Base-by-base conservation (phyloP, 2,797 vertebrate genomes). In the Danio kyathit region DNA sequence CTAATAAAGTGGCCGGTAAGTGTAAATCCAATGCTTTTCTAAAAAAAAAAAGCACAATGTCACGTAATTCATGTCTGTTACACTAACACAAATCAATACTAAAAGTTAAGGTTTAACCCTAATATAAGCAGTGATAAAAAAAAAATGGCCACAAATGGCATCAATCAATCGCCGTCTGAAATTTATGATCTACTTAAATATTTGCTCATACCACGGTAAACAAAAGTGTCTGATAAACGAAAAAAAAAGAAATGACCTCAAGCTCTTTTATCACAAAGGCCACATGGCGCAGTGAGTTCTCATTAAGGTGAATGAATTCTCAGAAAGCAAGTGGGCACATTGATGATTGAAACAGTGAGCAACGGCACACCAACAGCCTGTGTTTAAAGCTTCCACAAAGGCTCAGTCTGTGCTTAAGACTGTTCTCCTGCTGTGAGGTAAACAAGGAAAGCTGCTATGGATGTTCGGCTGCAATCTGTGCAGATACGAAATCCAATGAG, bases 311-410 rank as follows among this genome's bases (percentile, higher is more conserved):
- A 29, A 29, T 17, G 21, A 67, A 46, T 86, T 85, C 84, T 81
- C 79, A 81, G 80, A 85, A 88, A 52, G 21, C 76, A 79, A 79
- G 69, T 48, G 29, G 82, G 70, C 59, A 73, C 10, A 17, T 67
- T 86, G 83, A 88, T 88, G 74, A 87, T 57, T 82, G 80, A 73
- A 38, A 74, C 43, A 12, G 5, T 17, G 63, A 66, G 76, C 79
- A 83, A 81, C 74, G 51, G 80, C 85, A 89, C 74, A 73, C 48
- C 70, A 69, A 54, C 51, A 43, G 76, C 72, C 80, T 56, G 38
- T 60, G 46, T 74, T 52, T 76, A 61, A 64, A 69, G 43, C 75
- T 54, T 76, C 10, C 14, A 69, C 38, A 69, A 75, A 48, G 48
- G 57, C 76, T 29, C 41, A 79, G 46, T 48, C 61, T 78, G 74